Evolutionary conservation across 2,888 invertebrate species (phyloP), one percentile per base, ranked within the genome.

Genomic region (Ormyrus nitidulus): DNA sequence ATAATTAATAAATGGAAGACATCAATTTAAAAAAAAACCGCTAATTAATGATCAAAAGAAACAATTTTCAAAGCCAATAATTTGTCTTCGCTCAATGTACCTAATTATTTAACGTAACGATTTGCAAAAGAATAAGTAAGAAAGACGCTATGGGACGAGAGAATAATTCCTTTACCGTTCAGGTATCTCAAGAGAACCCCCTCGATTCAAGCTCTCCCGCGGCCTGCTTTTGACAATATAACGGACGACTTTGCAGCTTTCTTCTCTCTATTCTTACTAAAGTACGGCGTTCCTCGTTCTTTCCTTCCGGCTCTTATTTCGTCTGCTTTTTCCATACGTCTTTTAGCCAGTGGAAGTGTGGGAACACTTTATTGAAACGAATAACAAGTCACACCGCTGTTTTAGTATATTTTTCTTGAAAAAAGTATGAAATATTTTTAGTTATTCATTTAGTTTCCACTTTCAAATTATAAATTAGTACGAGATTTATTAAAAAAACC

Each of bases 201-300:
- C 65, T 68, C 61, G 61, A 68, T 68, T 68, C 59, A 68, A 75
- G 68, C 75, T 34, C 34, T 19, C 19, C 56, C 51, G 13, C 51
- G 11, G 48, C 56, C 73, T 74, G 73, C 64, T 65, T 72, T 62
- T 72, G 72, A 58, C 65, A 74, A 65, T 65, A 74, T 74, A 74
- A 74, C 73, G 19, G 56, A 74, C 54, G 65, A 74, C 65, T 64
- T 65, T 19, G 6, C 51, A 51, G 48, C 10, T 73, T 54, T 54
- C 44, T 44, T 51, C 44, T 34, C 34, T 61, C n/a, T n/a, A n/a
- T 46, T 64, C 54, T 73, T 49, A 65, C 49, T 34, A 4, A 0
- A 61, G 3, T 34, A 34, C 34, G 34, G 34, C 49, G 62, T 2
- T 8, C 48, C 48, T 8, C 13, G 19, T 53, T 72, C 53, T 34